A percentile compares a stretch with the other conserved stretches of the same genome.
phyloP scores from a whole-genome alignment of 2,888 invertebrate genomes.

The Lordiphosa andalusiaca region DNA sequence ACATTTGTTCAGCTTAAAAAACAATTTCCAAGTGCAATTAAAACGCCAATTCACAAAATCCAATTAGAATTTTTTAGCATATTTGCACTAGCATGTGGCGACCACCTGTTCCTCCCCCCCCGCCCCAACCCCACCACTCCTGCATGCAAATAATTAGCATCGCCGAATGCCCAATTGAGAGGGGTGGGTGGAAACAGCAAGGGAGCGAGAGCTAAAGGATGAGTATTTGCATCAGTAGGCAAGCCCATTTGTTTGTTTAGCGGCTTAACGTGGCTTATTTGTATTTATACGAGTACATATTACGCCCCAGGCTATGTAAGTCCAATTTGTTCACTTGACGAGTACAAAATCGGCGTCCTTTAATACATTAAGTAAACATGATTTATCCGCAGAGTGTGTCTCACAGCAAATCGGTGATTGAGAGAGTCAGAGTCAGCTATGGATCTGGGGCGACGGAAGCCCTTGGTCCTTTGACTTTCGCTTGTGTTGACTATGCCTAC shows the following conservation, averaged over 20 bases:
- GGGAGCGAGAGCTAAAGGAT: background rate
- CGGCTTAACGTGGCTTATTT: slow-evolving; percentile 37
- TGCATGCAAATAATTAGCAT: slow-evolving; percentile 10
- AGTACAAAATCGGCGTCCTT: slow-evolving; percentile 32
- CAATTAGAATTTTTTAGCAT: background rate
- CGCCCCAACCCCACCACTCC: no score
- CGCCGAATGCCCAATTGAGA: background rate
- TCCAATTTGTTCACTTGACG: slow-evolving; percentile 43
- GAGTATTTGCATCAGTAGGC: slow-evolving; percentile 1
- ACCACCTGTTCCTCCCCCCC: background rate
- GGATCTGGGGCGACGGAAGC: no score
- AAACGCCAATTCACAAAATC: no score
- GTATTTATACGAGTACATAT: slow-evolving; percentile 6
- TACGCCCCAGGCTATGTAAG: slow-evolving; percentile 14
- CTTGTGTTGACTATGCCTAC: background rate
- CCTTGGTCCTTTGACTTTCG: background rate
- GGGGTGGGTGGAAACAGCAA: no score
- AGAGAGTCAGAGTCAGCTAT: background rate
- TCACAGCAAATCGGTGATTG: background rate
- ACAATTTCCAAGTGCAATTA: no score
- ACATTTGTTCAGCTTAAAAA: no score
- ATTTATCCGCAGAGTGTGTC: slow-evolving; percentile 44
- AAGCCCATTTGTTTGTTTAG: slow-evolving; percentile 2
- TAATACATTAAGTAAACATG: slow-evolving; percentile 45
- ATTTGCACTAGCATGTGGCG: background rate